These are phyloP conservation scores for Tragelaphus strepsiceros DNA, from an alignment of 2,113 vertebrate genomes.

Conservation along the genomic window DNA sequence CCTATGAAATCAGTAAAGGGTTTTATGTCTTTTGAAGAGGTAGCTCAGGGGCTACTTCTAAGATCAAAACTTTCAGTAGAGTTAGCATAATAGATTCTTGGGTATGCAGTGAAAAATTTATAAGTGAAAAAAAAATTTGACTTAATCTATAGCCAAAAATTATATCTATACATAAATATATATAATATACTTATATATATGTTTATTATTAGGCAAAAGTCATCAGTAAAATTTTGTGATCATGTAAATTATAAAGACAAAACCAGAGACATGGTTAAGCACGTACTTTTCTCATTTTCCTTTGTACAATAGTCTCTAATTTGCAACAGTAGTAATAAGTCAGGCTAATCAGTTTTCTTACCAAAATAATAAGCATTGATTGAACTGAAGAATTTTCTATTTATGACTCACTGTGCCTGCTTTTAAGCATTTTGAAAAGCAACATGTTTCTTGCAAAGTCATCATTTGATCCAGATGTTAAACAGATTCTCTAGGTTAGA, in stretches of 20 bases:
- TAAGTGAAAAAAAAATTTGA: not conserved
- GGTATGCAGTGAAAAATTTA: not conserved
- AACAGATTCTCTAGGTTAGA: not conserved
- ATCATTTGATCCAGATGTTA: not conserved
- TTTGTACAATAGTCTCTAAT: not conserved
- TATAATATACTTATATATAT: not conserved
- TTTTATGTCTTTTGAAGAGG: not conserved
- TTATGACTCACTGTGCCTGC: not conserved
- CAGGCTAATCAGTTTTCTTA: not conserved
- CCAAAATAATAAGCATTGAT: not conserved
- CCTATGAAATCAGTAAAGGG: not conserved
- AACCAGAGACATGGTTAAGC: not conserved
- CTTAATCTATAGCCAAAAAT: not conserved
- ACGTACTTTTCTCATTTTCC: not conserved
- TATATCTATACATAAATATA: not conserved
- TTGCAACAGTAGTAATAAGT: not conserved
- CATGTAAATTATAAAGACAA: not conserved
- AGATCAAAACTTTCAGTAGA: not conserved
- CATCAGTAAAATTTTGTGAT: not conserved
- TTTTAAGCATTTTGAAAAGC: slow-evolving; percentile 9
- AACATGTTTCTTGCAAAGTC: not conserved
- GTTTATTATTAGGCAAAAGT: not conserved
- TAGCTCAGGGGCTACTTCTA: not conserved
- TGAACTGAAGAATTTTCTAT: not conserved
- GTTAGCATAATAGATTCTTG: not conserved